A percentile compares a stretch with the other conserved stretches of the same genome.
Conservation (phyloP, 2,797 vertebrate genomes). For the Emys orbicularis region DNA sequence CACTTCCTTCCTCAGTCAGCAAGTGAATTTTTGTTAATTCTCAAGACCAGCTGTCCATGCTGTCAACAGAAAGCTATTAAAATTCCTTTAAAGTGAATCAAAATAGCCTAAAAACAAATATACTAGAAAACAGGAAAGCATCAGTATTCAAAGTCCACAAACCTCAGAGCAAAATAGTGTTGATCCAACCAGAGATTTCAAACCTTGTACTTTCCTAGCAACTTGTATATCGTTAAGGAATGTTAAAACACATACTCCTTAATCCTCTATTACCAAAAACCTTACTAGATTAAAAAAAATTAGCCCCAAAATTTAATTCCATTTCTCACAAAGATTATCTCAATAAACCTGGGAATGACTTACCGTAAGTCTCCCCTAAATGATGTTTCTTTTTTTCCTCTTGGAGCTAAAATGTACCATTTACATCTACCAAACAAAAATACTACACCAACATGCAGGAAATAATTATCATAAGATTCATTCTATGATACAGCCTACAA, state of each 20-base stretch:
- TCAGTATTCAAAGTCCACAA: slow-evolving; percentile 90
- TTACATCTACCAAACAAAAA: slow-evolving; percentile 56
- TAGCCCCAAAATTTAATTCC: slow-evolving; percentile 61
- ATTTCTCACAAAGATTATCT: slow-evolving; percentile 60
- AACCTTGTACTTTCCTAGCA: slow-evolving; percentile 76
- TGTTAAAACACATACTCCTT: slow-evolving; percentile 74
- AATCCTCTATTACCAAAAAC: slow-evolving; percentile 78
- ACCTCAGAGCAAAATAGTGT: slow-evolving; percentile 85
- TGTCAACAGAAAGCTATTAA: slow-evolving; percentile 89
- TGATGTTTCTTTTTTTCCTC: slow-evolving; percentile 24
- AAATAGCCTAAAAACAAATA: slow-evolving; percentile 89
- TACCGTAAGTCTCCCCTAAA: slow-evolving; percentile 49
- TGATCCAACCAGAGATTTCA: slow-evolving; percentile 86
- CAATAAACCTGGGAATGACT: slow-evolving; percentile 47
- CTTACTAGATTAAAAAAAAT: slow-evolving; percentile 66
- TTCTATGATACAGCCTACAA: slow-evolving; percentile 55
- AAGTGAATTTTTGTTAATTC: slow-evolving; percentile 87
- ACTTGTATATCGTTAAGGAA: slow-evolving; percentile 82
- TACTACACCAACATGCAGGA: slow-evolving; percentile 33
- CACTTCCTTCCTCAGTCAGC: slow-evolving; percentile 87
- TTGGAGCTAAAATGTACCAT: neutral
- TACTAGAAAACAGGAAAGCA: slow-evolving; percentile 87
- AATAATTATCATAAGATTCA: slow-evolving; percentile 65
- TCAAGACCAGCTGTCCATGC: slow-evolving; percentile 86
- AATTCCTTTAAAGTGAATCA: slow-evolving; percentile 89